Conservation (phyloP, 1,140 invertebrate species). For the Ruditapes philippinarum region DNA sequence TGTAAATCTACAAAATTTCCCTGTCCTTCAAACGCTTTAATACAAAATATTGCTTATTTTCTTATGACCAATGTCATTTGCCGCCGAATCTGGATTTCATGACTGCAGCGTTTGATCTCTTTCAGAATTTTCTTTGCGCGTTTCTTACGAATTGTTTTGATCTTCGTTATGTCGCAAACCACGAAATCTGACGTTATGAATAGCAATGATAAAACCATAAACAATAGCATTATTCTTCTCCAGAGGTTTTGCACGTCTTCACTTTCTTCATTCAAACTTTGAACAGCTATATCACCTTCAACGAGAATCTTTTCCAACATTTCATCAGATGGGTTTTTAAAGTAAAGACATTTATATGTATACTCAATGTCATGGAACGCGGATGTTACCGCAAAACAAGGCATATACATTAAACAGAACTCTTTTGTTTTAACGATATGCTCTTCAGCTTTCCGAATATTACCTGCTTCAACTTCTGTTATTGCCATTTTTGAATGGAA, state of each 20-base stretch:
- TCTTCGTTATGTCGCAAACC: neutral
- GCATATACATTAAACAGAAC: neutral
- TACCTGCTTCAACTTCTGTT: neutral
- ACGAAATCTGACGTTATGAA: neutral
- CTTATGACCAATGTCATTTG: conserved; percentile 6
- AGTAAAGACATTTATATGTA: neutral
- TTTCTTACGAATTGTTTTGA: neutral
- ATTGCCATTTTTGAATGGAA: conserved; percentile 40
- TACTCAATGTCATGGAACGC: conserved; percentile 29
- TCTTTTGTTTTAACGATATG: neutral
- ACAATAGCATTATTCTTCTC: conserved; percentile 4
- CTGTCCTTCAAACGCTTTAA: too few species aligned
- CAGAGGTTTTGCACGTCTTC: conserved; percentile 23
- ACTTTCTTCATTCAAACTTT: conserved; percentile 6
- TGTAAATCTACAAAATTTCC: too few species aligned
- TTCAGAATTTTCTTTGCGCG: neutral
- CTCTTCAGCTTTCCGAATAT: neutral
- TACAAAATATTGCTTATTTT: too few species aligned
- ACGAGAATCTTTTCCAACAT: neutral
- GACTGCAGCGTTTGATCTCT: neutral
- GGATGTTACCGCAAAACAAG: neutral
- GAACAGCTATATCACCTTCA: neutral
- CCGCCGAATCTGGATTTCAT: neutral
- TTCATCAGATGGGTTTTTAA: neutral
- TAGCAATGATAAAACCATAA: neutral